Base-by-base conservation (phyloP, 2,113 vertebrate genomes). In the Cynopterus brachyotis region DNA sequence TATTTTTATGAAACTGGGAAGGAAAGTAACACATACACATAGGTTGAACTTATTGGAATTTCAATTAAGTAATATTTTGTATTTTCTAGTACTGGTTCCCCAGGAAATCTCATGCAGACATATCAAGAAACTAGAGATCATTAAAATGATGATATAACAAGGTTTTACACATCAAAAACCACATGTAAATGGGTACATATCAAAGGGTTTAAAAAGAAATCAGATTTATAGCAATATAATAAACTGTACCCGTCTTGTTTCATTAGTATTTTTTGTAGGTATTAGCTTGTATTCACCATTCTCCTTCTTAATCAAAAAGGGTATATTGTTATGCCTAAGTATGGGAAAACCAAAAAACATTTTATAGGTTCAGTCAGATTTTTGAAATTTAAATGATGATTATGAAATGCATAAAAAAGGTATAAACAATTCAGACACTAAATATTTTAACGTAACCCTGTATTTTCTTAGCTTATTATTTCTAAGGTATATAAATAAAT, bases 321-420 rank as follows among this genome's bases (percentile, higher is more conserved):
- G 11, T 66, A 30, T 72, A 57, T 24, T 62, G 55, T 30, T 84
- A 62, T 32, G 8, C 26, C 32, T 80, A 87, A 50, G 32, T n/a
- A 83, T 10, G 7, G 26, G 16, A 83, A 95, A 95, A 91, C 28
- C 13, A 76, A 91, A 92, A 10, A 59, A 80, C 4, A 55, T 72
- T 91, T 95, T 94, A 45, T 2, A 83, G 24, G 32, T 92, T 67
- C 19, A 76, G 9, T 67, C 53, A 85, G 55, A 83, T 75, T 96
- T 91, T 35, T 96, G 35, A 16, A 76, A 85, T 35, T 91, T 53
- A 93, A 84, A 92, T 94, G 59, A 75, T 80, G 35, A 96, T 37
- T 93, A 12, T 88, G 19, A 94, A 96, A 79, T 92, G 22, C 19
- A 94, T 55, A 50, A 88, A 35, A 93, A 85, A 81, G 24, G 59